A percentile compares a stretch with the other conserved stretches of the same genome.
phyloP scores from a whole-genome alignment of 2,113 vertebrate genomes.

The Illadopsis cleaveri region DNA sequence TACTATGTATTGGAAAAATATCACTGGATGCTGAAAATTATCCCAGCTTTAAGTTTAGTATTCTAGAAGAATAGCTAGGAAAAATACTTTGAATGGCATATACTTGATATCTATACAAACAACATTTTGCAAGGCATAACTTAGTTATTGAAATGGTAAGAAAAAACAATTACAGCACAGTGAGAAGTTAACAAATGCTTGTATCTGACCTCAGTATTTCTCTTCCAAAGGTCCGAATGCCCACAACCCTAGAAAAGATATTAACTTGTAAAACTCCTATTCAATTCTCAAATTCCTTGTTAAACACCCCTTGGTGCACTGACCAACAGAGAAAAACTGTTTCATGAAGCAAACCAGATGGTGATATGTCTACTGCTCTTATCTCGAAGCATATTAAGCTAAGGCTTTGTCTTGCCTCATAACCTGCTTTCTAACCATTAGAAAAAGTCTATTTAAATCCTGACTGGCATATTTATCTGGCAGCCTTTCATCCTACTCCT shows the following conservation, averaged over 20 bases:
- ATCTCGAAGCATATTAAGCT: background rate
- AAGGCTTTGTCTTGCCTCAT: slow-evolving; percentile 3
- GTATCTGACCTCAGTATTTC: background rate
- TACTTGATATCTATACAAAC: background rate
- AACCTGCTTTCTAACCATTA: background rate
- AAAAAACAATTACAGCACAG: background rate
- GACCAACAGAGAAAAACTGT: background rate
- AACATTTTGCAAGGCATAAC: background rate
- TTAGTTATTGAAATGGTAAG: background rate
- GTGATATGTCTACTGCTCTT: background rate
- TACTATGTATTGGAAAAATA: accelerated
- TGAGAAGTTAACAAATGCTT: background rate
- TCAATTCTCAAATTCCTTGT: background rate
- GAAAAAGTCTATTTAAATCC: slow-evolving; percentile 14
- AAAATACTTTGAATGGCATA: background rate
- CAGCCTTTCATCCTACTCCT: background rate
- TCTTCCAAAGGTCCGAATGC: background rate
- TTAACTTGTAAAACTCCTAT: background rate
- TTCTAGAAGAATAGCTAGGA: background rate
- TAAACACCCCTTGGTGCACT: background rate
- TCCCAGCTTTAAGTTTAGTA: background rate
- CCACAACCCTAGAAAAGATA: background rate
- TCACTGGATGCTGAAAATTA: background rate
- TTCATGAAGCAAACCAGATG: background rate
- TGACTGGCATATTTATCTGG: background rate